Base-by-base conservation (phyloP, 2,888 invertebrate genomes). In the Isoperla grammatica region DNA sequence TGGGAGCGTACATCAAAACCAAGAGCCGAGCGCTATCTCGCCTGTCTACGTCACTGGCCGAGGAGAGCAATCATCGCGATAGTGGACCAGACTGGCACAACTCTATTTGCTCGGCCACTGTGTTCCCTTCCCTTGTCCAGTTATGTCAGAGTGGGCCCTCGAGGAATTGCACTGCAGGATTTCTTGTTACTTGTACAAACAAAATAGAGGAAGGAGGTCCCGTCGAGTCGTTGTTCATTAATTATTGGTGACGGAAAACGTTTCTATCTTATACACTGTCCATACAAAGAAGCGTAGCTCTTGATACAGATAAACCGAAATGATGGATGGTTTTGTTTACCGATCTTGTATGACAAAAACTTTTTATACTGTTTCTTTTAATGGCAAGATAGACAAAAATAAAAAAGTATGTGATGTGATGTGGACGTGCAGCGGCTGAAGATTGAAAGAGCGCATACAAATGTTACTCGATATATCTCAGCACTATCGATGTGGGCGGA, bases 21-120 rank as follows among this genome's bases (percentile, higher is more conserved):
- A 15, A 42, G 4, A 42, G n/a, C 42, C 3, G 3, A n/a, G n/a
- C n/a, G n/a, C n/a, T n/a, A n/a, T n/a, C n/a, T n/a, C n/a, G n/a
- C n/a, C n/a, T n/a, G n/a, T n/a, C n/a, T n/a, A n/a, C n/a, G n/a
- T n/a, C n/a, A n/a, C n/a, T n/a, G 4, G 15, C 3, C 11, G 3
- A 42, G n/a, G 42, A 13, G 8, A 42, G n/a, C 42, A 42, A 42
- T 42, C 15, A 42, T 42, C 42, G 42, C 42, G 22, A 19, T 46
- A 22, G 20, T 46, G 46, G 46, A 46, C 46, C 19, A 20, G 46
- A n/a, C n/a, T n/a, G n/a, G n/a, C n/a, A n/a, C n/a, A n/a, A n/a
- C n/a, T n/a, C n/a, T n/a, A n/a, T 46, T 46, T 8, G 22, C 46
- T 46, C 20, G 20, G 20, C 22, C 46, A 46, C 6, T n/a, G 49